phyloP scores from a whole-genome alignment of 2,113 vertebrate genomes.

The Crocuta crocuta region DNA sequence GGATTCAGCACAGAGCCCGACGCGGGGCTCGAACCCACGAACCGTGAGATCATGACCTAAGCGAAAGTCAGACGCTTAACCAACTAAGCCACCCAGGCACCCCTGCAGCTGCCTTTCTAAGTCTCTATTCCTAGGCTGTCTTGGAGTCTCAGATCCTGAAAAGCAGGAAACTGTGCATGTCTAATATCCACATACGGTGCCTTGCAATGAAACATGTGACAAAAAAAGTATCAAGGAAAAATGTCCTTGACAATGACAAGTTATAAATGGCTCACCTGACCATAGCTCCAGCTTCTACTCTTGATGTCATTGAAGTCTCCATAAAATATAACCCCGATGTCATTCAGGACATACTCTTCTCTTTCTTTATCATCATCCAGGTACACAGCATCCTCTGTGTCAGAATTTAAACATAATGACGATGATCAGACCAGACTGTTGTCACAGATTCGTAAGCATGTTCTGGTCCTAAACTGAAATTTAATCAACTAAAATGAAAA shows the following conservation, averaged over 20 bases:
- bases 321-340: constrained; percentile 94
- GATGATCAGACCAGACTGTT: constrained; percentile 52
- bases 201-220: constrained; percentile 50
- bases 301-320: constrained; percentile 89
- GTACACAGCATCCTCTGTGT: constrained; percentile 93
- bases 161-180: constrained; percentile 57
- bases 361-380: constrained; percentile 92
- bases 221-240: constrained; percentile 62
- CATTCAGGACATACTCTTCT: constrained; percentile 95
- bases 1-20: too few species aligned
- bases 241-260: constrained; percentile 55
- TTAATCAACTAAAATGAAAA: not conserved
- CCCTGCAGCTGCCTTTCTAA: constrained; percentile 44
- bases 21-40: too few species aligned
- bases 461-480: constrained; percentile 47
- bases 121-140: not conserved
- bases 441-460: not conserved
- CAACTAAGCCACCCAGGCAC: too few species aligned
- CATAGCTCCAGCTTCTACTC: constrained; percentile 95
- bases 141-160: constrained; percentile 45
- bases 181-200: not conserved
- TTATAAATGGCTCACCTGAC: constrained; percentile 91
- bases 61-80: too few species aligned
- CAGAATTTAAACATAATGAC: constrained; percentile 36
- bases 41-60: too few species aligned